Evolutionary conservation across 2,888 invertebrate genomes (phyloP), one percentile per base, ranked within the genome.

Genomic region (Dicycla oo): DNA sequence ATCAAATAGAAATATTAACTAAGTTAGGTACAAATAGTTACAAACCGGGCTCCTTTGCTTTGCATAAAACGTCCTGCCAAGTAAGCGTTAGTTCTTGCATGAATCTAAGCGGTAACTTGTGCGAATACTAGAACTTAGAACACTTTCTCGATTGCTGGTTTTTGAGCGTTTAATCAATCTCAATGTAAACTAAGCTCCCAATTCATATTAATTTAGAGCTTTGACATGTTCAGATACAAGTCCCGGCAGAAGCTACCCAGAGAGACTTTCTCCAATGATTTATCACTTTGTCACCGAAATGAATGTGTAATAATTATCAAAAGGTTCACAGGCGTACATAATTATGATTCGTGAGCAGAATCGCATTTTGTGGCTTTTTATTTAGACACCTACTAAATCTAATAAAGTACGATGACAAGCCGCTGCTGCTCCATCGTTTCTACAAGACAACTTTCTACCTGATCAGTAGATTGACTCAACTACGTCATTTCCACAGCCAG

Each of bases 171-270:
- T 45, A 49, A 73, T 75, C 30, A 65, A 51, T 62, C 43, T 57
- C 34, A 58, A 56, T 66, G 15, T 62, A 54, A 73, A 62, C 11
- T 69, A 57, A 82, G 49, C 57, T 60, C 49, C 34, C 49, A 63
- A 77, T 80, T 80, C 26, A 66, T 75, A 70, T 47, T 62, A 72
- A 81, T 76, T 70, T 64, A 62, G 56, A 68, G 62, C n/a, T 81
- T 61, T 69, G 69, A 67, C 58, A 63, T 20, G 30, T 69, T 67
- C 62, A 20, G 43, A 30, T 23, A 53, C 1, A 26, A 15, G 49
- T 73, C n/a, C n/a, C 38, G 18, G 57, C 20, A 26, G 13, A 38
- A 23, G 13, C 57, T 56, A 64, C 64, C 75, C 75, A 65, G n/a
- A 49, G 53, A 30, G 56, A 66, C 70, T 75, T 81, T 81, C 67